These are phyloP conservation scores for Congeria kusceri DNA, from an alignment of 2,888 invertebrate species.

Conservation along the genomic window DNA sequence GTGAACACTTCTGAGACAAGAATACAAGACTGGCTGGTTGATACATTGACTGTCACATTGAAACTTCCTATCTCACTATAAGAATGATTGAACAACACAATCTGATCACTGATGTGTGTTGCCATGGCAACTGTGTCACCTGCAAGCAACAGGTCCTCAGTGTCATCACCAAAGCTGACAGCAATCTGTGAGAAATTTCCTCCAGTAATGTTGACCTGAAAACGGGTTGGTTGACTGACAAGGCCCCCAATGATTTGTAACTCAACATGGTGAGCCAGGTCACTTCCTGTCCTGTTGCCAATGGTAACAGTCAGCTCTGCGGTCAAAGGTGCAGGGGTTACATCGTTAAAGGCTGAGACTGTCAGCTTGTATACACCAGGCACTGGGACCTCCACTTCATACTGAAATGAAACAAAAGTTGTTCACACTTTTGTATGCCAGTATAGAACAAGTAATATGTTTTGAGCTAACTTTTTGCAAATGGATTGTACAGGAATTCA, in stretches of 20 bases:
- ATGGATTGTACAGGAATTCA: too few relatives aligned
- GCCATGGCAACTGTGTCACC: too few relatives aligned
- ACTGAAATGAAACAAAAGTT: constrained; percentile 63
- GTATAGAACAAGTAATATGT: too few relatives aligned
- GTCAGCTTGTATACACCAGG: constrained; percentile 65
- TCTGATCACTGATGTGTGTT: too few relatives aligned
- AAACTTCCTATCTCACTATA: too few relatives aligned
- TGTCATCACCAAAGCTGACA: constrained; percentile 72
- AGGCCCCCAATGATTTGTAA: constrained; percentile 59
- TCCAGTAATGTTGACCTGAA: constrained; percentile 65
- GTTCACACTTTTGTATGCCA: too few relatives aligned
- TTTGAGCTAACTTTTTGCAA: too few relatives aligned
- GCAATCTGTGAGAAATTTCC: constrained; percentile 63
- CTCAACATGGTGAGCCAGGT: constrained; percentile 3
- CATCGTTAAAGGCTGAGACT: constrained; percentile 72
- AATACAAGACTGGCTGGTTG: constrained; percentile 69
- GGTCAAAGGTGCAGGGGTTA: constrained; percentile 56
- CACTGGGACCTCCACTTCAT: constrained; percentile 51
- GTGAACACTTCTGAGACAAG: constrained; percentile 58
- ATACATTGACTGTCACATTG: constrained; percentile 72
- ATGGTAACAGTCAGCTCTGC: constrained; percentile 66
- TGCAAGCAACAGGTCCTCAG: too few relatives aligned
- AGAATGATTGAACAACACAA: too few relatives aligned
- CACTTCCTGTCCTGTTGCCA: constrained; percentile 67
- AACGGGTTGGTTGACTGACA: constrained; percentile 60